These are phyloP conservation scores for Drusus annulatus DNA, from an alignment of 1,140 invertebrate genomes.

Conservation along the genomic window DNA sequence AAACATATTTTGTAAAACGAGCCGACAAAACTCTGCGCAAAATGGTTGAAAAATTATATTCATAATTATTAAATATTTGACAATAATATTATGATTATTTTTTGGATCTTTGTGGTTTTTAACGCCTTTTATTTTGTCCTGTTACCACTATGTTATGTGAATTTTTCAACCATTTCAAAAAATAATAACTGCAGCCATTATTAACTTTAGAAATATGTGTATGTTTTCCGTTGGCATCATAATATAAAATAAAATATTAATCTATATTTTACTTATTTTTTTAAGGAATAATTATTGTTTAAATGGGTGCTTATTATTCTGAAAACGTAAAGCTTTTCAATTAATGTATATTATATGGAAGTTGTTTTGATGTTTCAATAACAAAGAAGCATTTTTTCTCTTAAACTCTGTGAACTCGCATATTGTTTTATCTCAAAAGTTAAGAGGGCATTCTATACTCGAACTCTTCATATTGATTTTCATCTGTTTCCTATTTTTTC, in stretches of 20 bases:
- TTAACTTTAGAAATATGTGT: not conserved
- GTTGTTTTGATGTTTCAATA: no score
- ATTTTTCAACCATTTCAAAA: conserved; percentile 7
- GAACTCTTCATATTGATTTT: no score
- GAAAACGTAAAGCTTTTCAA: not conserved
- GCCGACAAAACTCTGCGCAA: no score
- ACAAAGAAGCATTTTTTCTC: no score
- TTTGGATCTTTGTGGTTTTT: not conserved
- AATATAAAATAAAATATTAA: conserved; percentile 3
- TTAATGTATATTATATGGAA: not conserved
- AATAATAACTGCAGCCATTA: not conserved
- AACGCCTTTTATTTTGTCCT: not conserved
- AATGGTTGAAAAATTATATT: no score
- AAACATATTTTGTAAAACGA: no score
- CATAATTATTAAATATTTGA: no score
- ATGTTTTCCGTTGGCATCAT: not conserved
- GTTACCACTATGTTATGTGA: not conserved
- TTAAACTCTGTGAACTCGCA: no score
- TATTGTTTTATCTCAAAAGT: no score
- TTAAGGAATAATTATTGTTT: conserved; percentile 3
- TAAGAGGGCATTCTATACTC: no score
- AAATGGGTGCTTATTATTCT: conserved; percentile 12
- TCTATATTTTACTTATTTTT: not conserved
- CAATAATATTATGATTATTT: not conserved
- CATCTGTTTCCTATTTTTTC: no score